Evolutionary conservation across 2,888 invertebrate genomes (phyloP).

Genomic region (Belgica antarctica): DNA sequence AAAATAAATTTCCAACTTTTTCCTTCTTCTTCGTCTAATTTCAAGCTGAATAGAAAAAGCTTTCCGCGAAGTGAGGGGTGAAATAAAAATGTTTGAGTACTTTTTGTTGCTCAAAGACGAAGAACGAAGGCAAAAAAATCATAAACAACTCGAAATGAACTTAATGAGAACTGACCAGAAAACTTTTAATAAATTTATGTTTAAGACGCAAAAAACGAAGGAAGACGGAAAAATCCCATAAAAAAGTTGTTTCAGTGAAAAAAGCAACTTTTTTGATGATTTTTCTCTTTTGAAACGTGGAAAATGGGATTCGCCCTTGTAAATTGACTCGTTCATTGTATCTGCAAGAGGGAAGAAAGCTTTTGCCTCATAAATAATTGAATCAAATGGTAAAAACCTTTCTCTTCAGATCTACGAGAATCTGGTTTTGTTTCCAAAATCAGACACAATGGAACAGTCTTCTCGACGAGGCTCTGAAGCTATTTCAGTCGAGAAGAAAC

Average conservation of each 20-base stretch:
- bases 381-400: conserved; percentile 35
- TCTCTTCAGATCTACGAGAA: background rate
- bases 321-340: conserved; percentile 1
- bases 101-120: background rate
- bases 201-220: background rate
- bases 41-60: conserved; percentile 1
- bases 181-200: conserved; percentile 41
- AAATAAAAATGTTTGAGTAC: conserved; percentile 11
- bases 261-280: background rate
- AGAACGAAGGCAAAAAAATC: background rate
- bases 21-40: conserved; percentile 1
- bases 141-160: conserved; percentile 17
- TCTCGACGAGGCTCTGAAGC: too few species aligned
- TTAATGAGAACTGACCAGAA: conserved; percentile 31
- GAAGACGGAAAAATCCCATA: background rate
- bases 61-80: background rate
- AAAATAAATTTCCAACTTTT: background rate
- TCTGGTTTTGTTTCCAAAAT: too few species aligned
- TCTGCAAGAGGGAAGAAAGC: background rate
- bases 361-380: conserved; percentile 38
- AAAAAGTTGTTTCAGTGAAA: conserved; percentile 3
- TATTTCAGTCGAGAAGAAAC: too few species aligned
- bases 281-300: conserved; percentile 12
- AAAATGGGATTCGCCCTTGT: background rate
- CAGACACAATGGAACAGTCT: too few species aligned